Evolutionary conservation across 2,888 invertebrate species (phyloP), one percentile per base, ranked within the genome.

Genomic region (Dicroscelio sp.): DNA sequence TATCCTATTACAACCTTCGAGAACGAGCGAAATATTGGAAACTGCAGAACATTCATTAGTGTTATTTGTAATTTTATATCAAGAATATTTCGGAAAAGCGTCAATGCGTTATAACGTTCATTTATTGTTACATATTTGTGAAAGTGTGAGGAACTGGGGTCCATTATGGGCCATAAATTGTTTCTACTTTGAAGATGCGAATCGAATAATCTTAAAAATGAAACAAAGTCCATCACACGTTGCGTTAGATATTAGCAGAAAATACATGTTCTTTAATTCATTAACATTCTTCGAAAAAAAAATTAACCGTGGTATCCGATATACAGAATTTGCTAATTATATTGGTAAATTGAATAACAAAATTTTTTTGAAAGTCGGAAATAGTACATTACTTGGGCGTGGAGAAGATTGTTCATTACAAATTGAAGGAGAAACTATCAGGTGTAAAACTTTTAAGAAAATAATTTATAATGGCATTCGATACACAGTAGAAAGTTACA

Each of bases 131-230:
- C 84, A 84, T 33, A 27, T 84, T 27, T 63, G 73, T 67, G 35
- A 76, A 8, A 48, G 52, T n/a, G 65, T 84, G 17, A 6, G 25
- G 60, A 84, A 76, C 33, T 86, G 86, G 86, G 86, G 78, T 20
- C 86, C 78, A 43, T 78, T 86, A 20, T 86, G 78, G 78, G 76
- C 27, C 0, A 75, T 82, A 8, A 87, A 87, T 75, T 80, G 82
- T 27, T 88, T 88, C 69, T 33, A 48, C 69, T 88, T 88, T 60
- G 88, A 88, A 76, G 48, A 88, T 76, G 88, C 43, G 10, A 88
- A 88, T 76, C 55, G 88, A 76, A 1, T 75, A 25, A 31, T 87
- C n/a, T 31, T 87, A 31, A 38, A 87, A 43, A 27, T 87, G 38
- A 87, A 82, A 48, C 30, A 87, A 75, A 87, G 67, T 73, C 87